phyloP scores from a whole-genome alignment of 2,888 invertebrate species.

The Pterostichus niger region DNA sequence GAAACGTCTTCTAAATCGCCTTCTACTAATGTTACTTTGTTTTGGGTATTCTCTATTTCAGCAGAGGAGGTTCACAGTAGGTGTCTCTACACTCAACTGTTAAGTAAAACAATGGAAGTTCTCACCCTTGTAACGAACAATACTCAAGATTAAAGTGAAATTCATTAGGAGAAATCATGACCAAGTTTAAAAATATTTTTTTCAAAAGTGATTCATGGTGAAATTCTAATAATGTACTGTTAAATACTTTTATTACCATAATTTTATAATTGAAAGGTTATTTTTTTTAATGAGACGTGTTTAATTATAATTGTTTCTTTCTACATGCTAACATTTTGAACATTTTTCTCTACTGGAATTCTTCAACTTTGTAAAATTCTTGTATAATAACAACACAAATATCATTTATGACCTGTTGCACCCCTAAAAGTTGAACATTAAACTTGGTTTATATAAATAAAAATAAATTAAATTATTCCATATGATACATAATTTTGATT shows the following conservation, averaged over 20 bases:
- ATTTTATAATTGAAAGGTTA: constrained; percentile 51
- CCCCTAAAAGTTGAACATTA: no score
- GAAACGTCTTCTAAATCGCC: not conserved
- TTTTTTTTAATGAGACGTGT: constrained; percentile 36
- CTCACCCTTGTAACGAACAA: constrained; percentile 58
- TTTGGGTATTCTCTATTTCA: not conserved
- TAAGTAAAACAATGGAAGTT: constrained; percentile 50
- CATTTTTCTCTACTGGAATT: no score
- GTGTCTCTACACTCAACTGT: constrained; percentile 33
- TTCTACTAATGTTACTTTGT: not conserved
- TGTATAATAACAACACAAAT: no score
- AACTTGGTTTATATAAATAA: no score
- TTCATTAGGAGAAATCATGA: constrained; percentile 62
- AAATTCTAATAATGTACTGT: constrained; percentile 49
- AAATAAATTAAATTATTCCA: no score
- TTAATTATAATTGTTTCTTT: constrained; percentile 23
- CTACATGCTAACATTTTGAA: constrained; percentile 21
- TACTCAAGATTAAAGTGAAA: constrained; percentile 57
- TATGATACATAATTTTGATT: no score
- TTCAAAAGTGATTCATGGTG: constrained; percentile 63
- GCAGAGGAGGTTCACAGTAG: not conserved
- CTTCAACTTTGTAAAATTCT: no score
- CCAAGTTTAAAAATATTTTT: constrained; percentile 54
- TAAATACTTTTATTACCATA: constrained; percentile 53
- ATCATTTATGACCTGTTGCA: no score